A percentile compares a stretch with the other conserved stretches of the same genome.
Evolutionary conservation across 1,140 invertebrate genomes (phyloP).

Genomic region (Drosophila lacertosa): DNA sequence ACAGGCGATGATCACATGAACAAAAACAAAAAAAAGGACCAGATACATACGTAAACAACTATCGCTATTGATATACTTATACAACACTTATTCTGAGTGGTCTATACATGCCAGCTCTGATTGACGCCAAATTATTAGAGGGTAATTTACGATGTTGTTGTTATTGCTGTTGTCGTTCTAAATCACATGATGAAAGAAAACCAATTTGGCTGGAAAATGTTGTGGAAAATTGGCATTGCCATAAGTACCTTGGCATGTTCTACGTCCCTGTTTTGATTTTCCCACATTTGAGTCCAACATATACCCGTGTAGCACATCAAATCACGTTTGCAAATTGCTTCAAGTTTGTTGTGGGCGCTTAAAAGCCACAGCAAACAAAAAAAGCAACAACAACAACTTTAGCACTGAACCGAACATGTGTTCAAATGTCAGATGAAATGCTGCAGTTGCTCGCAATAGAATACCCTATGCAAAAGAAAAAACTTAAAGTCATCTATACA

Average conservation of each 20-base stretch:
- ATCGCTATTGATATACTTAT: neutral
- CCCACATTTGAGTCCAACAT: slow-evolving; percentile 24
- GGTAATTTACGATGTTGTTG: slow-evolving; percentile 33
- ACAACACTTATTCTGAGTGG: slow-evolving; percentile 23
- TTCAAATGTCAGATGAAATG: neutral
- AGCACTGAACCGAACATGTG: slow-evolving; percentile 3
- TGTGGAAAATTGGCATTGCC: slow-evolving; percentile 45
- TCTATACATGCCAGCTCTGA: slow-evolving; percentile 32
- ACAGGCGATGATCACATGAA: neutral
- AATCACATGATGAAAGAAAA: slow-evolving; percentile 38
- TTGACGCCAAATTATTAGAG: slow-evolving; percentile 32
- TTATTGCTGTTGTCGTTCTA: slow-evolving; percentile 25
- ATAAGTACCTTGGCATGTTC: slow-evolving; percentile 35
- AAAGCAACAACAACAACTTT: neutral
- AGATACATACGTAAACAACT: slow-evolving; percentile 9
- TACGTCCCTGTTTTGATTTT: slow-evolving; percentile 16
- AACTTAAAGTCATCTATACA: too few species aligned
- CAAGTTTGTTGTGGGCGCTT: slow-evolving; percentile 15
- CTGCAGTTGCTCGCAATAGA: neutral
- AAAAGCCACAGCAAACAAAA: slow-evolving; percentile 1
- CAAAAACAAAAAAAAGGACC: slow-evolving; percentile 5
- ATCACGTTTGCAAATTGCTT: slow-evolving; percentile 32
- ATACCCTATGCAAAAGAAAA: slow-evolving; percentile 1
- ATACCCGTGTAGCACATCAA: slow-evolving; percentile 12
- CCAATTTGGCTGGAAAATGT: slow-evolving; percentile 46